Evolutionary conservation across 2,797 vertebrate species (phyloP).

Genomic region (Nasua narica): DNA sequence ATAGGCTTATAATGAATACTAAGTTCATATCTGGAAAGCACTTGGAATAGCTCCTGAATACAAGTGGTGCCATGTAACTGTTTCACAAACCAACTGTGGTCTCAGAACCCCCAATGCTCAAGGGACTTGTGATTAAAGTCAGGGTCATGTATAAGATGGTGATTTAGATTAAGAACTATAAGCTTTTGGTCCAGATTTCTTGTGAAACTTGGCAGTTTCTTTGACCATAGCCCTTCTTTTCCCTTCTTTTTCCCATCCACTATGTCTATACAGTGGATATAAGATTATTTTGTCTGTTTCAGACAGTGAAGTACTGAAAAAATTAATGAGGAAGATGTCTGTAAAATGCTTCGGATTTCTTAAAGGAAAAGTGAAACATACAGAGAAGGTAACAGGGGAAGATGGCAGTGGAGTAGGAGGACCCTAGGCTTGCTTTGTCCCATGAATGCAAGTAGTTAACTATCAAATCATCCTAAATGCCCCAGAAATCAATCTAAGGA

Average conservation of each 20-base stretch:
- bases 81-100: not conserved
- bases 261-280: not conserved
- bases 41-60: not conserved
- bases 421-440: not conserved
- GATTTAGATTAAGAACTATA: not conserved
- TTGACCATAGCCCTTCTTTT: not conserved
- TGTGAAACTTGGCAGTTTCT: not conserved
- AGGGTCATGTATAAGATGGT: not conserved
- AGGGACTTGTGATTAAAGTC: not conserved
- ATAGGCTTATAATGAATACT: not conserved
- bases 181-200: not conserved
- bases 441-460: not conserved
- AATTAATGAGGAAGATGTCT: not conserved
- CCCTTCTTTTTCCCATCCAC: no score
- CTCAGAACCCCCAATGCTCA: not conserved
- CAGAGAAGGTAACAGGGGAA: not conserved
- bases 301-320: not conserved
- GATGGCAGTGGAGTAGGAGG: not conserved
- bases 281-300: not conserved
- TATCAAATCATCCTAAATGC: not conserved
- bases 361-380: slow-evolving; percentile 4
- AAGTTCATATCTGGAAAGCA: not conserved
- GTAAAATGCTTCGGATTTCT: not conserved
- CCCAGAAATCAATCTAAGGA: not conserved
- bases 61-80: not conserved